Percentiles rank a stretch among this genome's conserved stretches.
Evolutionary conservation across 2,113 vertebrate genomes (phyloP).

Genomic region (Crotalus tigris): DNA sequence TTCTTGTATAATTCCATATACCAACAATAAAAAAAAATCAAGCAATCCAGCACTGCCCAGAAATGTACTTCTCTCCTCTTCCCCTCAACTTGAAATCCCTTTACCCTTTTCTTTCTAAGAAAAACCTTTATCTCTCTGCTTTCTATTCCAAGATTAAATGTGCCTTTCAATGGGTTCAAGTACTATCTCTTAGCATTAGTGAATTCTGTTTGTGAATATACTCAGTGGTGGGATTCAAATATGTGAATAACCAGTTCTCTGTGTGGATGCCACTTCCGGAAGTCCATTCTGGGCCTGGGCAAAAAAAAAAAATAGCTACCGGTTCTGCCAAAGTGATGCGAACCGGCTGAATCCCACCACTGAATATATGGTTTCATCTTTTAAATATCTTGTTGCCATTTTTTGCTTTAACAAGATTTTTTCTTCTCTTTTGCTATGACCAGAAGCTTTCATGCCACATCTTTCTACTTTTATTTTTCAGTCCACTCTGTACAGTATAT

Average conservation of each 20-base stretch:
- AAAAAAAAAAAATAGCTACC: no score
- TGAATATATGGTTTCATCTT: not conserved
- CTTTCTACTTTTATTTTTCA: not conserved
- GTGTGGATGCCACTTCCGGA: no score
- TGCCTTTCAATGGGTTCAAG: not conserved
- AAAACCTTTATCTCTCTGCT: not conserved
- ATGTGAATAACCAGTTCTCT: no score
- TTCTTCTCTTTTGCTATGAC: not conserved
- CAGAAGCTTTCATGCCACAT: not conserved
- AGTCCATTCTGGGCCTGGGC: no score
- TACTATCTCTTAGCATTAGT: not conserved
- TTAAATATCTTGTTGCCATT: not conserved
- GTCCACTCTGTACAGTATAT: not conserved
- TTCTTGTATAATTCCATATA: not conserved
- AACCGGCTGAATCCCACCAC: no score
- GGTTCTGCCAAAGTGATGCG: no score
- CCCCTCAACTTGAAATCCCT: not conserved
- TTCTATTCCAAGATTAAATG: not conserved
- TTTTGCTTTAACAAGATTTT: not conserved
- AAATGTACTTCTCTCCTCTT: not conserved
- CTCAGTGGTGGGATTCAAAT: no score
- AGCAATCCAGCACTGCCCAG: not conserved
- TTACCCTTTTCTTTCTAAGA: not conserved
- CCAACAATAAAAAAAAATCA: not conserved
- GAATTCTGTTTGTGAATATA: not conserved